These are phyloP conservation scores for Lepidurus arcticus DNA, from an alignment of 1,140 invertebrate genomes.

Conservation along the genomic window DNA sequence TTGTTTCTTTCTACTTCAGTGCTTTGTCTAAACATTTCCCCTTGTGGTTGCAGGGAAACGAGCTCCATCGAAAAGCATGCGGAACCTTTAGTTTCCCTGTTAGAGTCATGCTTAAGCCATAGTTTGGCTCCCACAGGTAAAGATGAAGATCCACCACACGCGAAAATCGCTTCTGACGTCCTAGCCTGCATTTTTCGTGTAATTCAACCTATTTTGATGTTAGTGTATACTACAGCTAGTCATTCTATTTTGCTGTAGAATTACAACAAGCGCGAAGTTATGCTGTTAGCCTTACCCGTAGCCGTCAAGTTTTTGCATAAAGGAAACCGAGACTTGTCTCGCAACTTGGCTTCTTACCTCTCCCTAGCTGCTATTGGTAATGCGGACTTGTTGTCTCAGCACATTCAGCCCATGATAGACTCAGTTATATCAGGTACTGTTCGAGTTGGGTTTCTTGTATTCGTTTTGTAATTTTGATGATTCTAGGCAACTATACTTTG, in stretches of 20 bases:
- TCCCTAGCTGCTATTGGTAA: constrained; percentile 88
- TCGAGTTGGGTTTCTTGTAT: background rate
- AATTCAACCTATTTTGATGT: constrained; percentile 40
- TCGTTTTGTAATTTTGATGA: constrained; percentile 1
- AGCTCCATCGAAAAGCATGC: constrained; percentile 78
- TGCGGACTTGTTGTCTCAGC: constrained; percentile 71
- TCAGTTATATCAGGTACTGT: constrained; percentile 72
- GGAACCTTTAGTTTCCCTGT: constrained; percentile 67
- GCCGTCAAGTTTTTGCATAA: constrained; percentile 86
- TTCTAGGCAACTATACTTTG: constrained; percentile 71
- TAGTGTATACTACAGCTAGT: background rate
- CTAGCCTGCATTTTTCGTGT: constrained; percentile 90
- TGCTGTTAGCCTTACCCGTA: constrained; percentile 80
- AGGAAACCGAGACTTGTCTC: constrained; percentile 77
- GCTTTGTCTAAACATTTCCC: constrained; percentile 30
- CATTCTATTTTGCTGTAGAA: constrained; percentile 54
- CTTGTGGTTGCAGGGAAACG: constrained; percentile 61
- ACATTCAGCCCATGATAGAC: constrained; percentile 82
- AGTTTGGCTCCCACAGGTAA: constrained; percentile 70
- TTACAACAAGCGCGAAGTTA: constrained; percentile 79
- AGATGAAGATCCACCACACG: constrained; percentile 86
- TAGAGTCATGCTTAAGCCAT: constrained; percentile 81
- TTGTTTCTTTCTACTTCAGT: constrained; percentile 26
- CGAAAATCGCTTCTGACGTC: constrained; percentile 89
- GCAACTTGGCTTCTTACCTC: constrained; percentile 85